Percentiles rank a stretch among this genome's conserved stretches.
These are phyloP conservation scores for Escarpia spicata DNA, from an alignment of 2,888 invertebrate genomes.

Conservation along the genomic window DNA sequence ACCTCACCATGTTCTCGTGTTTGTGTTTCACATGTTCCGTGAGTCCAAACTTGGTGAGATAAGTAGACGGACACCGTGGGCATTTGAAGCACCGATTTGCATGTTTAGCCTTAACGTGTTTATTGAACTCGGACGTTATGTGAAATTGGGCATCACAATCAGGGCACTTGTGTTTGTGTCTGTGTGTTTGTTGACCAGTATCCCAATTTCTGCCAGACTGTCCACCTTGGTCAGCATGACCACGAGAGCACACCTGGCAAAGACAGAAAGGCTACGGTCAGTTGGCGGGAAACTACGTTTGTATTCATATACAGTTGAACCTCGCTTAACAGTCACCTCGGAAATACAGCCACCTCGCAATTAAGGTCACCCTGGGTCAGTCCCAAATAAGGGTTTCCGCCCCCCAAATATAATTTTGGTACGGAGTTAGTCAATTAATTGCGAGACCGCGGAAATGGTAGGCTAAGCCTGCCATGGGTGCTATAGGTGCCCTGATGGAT, in stretches of 20 bases:
- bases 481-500: too few relatives aligned
- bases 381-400: too few relatives aligned
- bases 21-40: not conserved
- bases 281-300: not conserved
- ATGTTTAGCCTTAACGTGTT: not conserved
- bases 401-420: too few relatives aligned
- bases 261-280: slow-evolving; percentile 7
- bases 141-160: not conserved
- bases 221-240: not conserved
- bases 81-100: not conserved
- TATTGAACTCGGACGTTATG: not conserved
- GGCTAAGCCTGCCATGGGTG: too few relatives aligned
- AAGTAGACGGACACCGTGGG: not conserved
- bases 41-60: not conserved
- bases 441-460: too few relatives aligned
- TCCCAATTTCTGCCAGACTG: not conserved
- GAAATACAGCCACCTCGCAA: too few relatives aligned
- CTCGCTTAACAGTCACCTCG: too few relatives aligned
- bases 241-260: not conserved
- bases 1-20: not conserved
- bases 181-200: not conserved
- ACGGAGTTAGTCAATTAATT: too few relatives aligned
- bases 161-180: not conserved
- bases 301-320: not conserved
- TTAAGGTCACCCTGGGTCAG: too few relatives aligned